A percentile compares a stretch with the other conserved stretches of the same genome.
Conservation (phyloP, 2,113 vertebrate species). For the Petromus typicus region DNA sequence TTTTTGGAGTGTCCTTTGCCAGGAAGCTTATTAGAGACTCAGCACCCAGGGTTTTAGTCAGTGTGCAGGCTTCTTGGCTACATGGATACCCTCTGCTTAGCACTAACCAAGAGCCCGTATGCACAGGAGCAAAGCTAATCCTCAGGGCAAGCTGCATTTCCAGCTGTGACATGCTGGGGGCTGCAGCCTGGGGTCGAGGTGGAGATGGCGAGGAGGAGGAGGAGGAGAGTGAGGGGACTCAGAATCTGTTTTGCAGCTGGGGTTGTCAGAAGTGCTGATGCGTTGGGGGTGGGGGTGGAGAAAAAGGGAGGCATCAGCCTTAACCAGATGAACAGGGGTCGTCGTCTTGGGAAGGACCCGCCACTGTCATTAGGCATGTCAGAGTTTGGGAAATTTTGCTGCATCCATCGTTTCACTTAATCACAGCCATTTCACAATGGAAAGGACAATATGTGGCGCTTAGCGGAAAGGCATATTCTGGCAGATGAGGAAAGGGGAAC, state of each 20-base stretch:
- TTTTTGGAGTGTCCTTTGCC: neutral
- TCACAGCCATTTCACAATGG: neutral
- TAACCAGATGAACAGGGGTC: no score
- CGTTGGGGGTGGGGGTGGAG: neutral
- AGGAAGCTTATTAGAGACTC: neutral
- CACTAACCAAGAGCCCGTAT: neutral
- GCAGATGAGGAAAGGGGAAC: neutral
- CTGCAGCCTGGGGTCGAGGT: neutral
- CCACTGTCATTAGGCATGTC: neutral
- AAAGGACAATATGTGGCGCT: neutral
- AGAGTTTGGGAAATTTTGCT: neutral
- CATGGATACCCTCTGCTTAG: neutral
- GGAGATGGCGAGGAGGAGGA: neutral
- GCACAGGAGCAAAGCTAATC: neutral
- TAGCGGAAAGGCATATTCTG: neutral
- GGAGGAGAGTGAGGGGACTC: neutral
- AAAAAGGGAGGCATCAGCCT: neutral
- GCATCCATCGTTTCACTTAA: rapidly evolving
- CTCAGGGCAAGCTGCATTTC: neutral
- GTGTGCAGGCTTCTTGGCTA: no score
- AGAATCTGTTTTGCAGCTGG: neutral
- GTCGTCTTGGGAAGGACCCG: neutral
- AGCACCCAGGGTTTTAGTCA: neutral
- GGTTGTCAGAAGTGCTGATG: neutral
- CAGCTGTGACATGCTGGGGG: no score